Base-by-base conservation (phyloP, 30 jellyfish, hydroid and myxozoan genomes). In the Cassiopea andromeda region DNA sequence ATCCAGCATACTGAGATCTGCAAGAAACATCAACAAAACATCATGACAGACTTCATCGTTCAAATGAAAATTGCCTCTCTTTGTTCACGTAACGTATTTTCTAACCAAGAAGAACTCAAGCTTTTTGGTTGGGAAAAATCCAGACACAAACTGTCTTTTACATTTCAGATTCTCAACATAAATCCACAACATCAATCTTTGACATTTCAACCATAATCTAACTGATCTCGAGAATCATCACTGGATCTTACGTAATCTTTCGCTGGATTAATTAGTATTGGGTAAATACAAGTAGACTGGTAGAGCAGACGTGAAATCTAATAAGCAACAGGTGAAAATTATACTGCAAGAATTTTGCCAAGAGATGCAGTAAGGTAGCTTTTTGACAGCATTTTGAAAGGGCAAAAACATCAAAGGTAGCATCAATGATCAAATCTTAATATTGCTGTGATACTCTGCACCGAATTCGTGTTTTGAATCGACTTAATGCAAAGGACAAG, bases 1-100 rank as follows among this genome's bases (percentile, higher is more conserved):
- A 48, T 87, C 94, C 78, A 87, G 75, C 94, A 87, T 87, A 17
- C 87, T 87, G 17, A 69, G 67, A 87, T 87, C 94, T 87, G 83
- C 49, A 48, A 72, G 60, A 47, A 13, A 46, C 6, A 0, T 1
- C 44, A 27, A 4, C 5, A 54, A 3, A 10, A 54, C 12, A 3
- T 10, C 7, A 54, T 3, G 10, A 54, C 64, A 54, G 12, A 54
- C 12, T 10, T 54, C 64, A 54, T 10, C 12, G 7, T 3, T 54
- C 10, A 54, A 54, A 54, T 3, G 64, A 27, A 27, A 27, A 27
- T 27, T 27, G 38, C 38, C 38, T 27, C 38, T 27, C 38, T 27
- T 27, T 27, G 38, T 27, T 27, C 38, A 27, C 38, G 38, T 27
- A 27, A 27, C 38, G 38, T 27, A 27, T 27, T 27, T 27, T 27